Evolutionary conservation across 2,113 vertebrate species (phyloP).

Genomic region (Eolophus roseicapilla): DNA sequence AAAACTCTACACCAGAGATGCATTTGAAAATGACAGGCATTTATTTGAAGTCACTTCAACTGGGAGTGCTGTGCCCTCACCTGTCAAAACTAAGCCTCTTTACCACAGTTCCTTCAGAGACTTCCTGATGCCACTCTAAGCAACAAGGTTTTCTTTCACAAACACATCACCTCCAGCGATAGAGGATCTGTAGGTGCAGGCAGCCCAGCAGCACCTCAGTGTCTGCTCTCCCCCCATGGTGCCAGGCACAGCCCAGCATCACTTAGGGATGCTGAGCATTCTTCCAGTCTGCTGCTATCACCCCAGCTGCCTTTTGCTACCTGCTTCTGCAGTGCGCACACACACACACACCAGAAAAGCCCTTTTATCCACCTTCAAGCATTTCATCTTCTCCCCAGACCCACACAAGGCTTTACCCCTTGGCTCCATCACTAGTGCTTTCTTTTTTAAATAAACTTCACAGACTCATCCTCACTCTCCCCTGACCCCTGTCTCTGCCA

Average conservation of each 20-base stretch:
- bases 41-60: conserved; percentile 21
- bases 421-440: background rate
- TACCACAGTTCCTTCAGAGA: background rate
- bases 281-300: background rate
- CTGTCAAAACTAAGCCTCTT: conserved; percentile 41
- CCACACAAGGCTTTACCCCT: background rate
- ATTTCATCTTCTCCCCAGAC: background rate
- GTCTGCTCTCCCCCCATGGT: background rate
- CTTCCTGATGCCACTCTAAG: background rate
- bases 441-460: conserved; percentile 6
- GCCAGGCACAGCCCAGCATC: background rate
- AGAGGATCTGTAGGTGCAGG: background rate
- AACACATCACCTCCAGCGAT: background rate
- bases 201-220: background rate
- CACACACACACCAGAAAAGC: background rate
- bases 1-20: background rate
- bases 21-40: background rate
- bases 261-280: background rate
- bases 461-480: background rate
- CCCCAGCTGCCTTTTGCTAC: background rate
- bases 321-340: background rate
- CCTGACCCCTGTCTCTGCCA: background rate
- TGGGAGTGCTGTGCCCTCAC: background rate
- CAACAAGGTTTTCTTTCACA: background rate
- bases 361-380: background rate